Conservation (phyloP, 2,113 vertebrate species). For the Australoheros scitulus region DNA sequence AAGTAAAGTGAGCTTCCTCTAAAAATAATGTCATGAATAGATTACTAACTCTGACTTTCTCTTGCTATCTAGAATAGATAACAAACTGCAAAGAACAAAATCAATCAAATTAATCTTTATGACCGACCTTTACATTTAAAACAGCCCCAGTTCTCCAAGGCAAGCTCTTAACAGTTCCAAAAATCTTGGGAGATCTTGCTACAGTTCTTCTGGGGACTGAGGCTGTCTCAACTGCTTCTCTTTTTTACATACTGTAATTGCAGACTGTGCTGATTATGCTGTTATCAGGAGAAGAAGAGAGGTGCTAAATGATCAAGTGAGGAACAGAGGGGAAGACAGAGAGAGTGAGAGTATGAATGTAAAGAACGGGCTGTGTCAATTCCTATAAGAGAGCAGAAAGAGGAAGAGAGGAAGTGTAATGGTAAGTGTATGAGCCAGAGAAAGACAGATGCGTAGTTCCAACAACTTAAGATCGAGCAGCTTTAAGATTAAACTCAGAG, state of each 20-base stretch:
- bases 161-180: background rate
- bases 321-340: background rate
- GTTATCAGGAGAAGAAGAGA: background rate
- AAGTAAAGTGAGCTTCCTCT: background rate
- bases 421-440: background rate
- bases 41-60: background rate
- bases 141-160: background rate
- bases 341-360: background rate
- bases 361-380: background rate
- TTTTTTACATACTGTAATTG: background rate
- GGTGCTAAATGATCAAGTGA: background rate
- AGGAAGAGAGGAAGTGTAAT: background rate
- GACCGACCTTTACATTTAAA: background rate
- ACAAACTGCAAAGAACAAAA: background rate
- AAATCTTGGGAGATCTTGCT: background rate
- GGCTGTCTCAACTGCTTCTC: background rate
- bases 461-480: conserved; percentile 22
- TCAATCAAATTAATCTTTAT: conserved; percentile 8
- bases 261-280: background rate
- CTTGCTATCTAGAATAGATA: background rate
- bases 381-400: background rate
- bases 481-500: conserved; percentile 25
- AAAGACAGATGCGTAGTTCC: conserved; percentile 22
- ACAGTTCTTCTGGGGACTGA: background rate
- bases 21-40: background rate